phyloP scores from a whole-genome alignment of 2,888 invertebrate genomes.

The Odontocolon sp. region DNA sequence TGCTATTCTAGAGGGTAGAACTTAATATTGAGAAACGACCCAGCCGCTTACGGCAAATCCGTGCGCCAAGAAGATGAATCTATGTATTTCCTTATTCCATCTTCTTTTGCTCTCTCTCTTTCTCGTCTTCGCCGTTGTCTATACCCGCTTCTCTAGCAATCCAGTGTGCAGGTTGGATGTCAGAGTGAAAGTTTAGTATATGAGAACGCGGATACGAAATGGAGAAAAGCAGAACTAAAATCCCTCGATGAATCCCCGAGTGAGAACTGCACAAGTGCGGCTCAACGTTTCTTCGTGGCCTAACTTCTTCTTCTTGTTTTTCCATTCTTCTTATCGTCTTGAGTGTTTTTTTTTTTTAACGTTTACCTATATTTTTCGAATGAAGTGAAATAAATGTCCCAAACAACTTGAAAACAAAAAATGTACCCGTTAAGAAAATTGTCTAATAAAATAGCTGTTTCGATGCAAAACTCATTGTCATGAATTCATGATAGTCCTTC shows the following conservation, averaged over 20 bases:
- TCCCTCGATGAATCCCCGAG: conserved; percentile 14
- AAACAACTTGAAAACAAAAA: too few species aligned
- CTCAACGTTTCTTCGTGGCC: conserved; percentile 23
- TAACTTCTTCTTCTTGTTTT: conserved; percentile 24
- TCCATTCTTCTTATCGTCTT: too few species aligned
- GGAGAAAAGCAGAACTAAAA: conserved; percentile 35
- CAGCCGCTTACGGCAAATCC: conserved; percentile 61
- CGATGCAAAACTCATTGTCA: background rate
- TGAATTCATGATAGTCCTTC: background rate
- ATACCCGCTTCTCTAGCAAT: conserved; percentile 32
- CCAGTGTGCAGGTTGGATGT: conserved; percentile 46
- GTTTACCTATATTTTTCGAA: too few species aligned
- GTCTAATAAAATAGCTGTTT: too few species aligned
- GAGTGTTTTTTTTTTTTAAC: conserved; percentile 21
- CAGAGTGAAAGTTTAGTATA: conserved; percentile 40
- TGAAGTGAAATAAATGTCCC: too few species aligned
- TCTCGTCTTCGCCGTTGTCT: conserved; percentile 29
- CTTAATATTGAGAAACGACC: conserved; percentile 65
- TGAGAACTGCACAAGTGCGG: conserved; percentile 37
- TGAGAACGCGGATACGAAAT: background rate
- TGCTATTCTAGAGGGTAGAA: conserved; percentile 55
- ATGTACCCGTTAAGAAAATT: too few species aligned
- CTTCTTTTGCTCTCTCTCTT: background rate
- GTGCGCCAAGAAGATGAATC: conserved; percentile 63
- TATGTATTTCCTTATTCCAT: conserved; percentile 54